Percentiles rank a stretch among this genome's conserved stretches.
Evolutionary conservation across 2,888 invertebrate genomes (phyloP).

Genomic region (Folsomia candida): DNA sequence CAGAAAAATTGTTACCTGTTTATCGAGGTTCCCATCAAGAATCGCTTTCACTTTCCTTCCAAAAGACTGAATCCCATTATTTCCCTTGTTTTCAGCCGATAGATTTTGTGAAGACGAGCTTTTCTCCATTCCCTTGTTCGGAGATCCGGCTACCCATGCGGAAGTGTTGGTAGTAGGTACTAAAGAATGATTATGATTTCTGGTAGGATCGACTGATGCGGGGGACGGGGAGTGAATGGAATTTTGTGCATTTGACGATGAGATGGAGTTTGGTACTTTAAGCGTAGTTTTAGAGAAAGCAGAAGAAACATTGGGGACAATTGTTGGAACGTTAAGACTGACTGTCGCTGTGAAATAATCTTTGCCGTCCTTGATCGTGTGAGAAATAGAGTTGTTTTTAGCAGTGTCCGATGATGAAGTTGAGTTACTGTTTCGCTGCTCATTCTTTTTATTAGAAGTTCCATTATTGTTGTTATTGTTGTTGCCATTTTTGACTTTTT

Average conservation of each 20-base stretch:
- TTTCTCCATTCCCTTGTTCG: constrained; percentile 5
- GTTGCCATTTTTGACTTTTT: constrained; percentile 43
- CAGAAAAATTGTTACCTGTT: no score
- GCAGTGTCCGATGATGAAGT: constrained; percentile 6
- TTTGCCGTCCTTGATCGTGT: constrained; percentile 35
- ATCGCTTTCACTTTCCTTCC: neutral
- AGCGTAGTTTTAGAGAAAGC: constrained; percentile 48
- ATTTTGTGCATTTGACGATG: constrained; percentile 15
- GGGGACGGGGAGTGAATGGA: constrained; percentile 15
- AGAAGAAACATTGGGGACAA: constrained; percentile 41
- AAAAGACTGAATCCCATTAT: constrained; percentile 3
- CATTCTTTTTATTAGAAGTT: constrained; percentile 32
- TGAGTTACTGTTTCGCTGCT: constrained; percentile 28
- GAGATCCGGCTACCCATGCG: constrained; percentile 30
- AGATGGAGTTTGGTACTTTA: constrained; percentile 37
- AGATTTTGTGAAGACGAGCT: neutral
- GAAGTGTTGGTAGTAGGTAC: constrained; percentile 9
- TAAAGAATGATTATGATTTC: constrained; percentile 18
- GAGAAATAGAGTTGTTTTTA: constrained; percentile 10
- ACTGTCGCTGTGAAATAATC: constrained; percentile 39
- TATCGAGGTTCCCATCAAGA: no score
- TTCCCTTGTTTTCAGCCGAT: neutral
- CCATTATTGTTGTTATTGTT: constrained; percentile 31
- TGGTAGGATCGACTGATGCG: neutral
- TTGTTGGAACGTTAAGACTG: constrained; percentile 45